Conservation (phyloP, 2,113 vertebrate genomes). For the Shinisaurus crocodilurus region DNA sequence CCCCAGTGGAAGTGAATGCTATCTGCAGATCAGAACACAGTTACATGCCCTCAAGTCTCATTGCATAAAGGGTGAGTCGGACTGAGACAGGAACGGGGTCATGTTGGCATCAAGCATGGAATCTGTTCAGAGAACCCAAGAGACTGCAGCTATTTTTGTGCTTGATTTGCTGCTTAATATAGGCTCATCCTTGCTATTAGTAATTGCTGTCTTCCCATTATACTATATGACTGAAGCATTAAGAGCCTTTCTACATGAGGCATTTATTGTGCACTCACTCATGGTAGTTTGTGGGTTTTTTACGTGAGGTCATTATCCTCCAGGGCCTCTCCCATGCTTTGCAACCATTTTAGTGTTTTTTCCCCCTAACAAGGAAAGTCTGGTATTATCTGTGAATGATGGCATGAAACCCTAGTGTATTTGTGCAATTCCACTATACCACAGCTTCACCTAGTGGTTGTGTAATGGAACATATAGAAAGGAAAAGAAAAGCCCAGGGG, state of each 20-base stretch:
- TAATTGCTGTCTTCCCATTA: not conserved
- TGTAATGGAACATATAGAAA: no score
- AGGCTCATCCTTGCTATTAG: not conserved
- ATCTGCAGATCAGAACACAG: not conserved
- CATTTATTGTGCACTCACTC: no score
- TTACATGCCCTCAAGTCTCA: not conserved
- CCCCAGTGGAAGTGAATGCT: not conserved
- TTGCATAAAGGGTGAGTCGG: not conserved
- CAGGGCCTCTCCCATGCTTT: no score
- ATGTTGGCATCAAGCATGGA: not conserved
- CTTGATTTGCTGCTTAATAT: not conserved
- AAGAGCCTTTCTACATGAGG: not conserved
- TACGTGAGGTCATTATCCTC: no score
- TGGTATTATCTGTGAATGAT: no score
- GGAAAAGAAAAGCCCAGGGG: no score
- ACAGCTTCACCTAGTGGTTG: no score
- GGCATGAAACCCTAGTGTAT: no score
- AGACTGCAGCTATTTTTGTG: not conserved
- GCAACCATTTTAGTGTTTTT: no score
- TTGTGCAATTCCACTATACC: no score
- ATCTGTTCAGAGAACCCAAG: not conserved
- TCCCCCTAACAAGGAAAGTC: no score
- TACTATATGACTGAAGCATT: not conserved
- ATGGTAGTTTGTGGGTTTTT: no score
- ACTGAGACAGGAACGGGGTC: not conserved